These are phyloP conservation scores for Mylabris sibirica DNA, from an alignment of 2,888 invertebrate species.

Conservation along the genomic window DNA sequence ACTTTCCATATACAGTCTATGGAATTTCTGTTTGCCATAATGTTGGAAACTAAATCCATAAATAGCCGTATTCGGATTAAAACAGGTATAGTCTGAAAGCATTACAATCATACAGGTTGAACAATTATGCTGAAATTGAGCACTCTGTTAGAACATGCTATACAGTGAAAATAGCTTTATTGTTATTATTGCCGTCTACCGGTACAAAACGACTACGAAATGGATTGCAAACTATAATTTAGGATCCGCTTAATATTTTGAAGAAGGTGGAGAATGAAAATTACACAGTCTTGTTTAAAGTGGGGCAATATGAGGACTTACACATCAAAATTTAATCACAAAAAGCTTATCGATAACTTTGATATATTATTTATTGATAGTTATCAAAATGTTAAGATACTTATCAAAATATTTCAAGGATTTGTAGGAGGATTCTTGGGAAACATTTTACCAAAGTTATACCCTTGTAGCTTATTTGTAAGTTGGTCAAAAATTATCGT, in stretches of 20 bases:
- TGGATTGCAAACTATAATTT: neutral
- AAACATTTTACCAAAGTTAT: too few species aligned
- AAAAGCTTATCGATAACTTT: too few species aligned
- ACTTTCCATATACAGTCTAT: constrained; percentile 32
- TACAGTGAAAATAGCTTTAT: neutral
- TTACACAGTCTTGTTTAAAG: too few species aligned
- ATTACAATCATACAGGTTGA: constrained; percentile 1
- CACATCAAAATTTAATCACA: too few species aligned
- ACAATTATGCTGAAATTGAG: neutral
- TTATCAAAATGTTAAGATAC: too few species aligned
- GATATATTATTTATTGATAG: too few species aligned
- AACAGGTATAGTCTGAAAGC: neutral
- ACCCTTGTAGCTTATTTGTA: too few species aligned
- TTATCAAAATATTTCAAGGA: too few species aligned
- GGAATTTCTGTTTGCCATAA: constrained; percentile 31
- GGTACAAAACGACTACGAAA: neutral
- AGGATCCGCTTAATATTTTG: neutral
- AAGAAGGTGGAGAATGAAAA: too few species aligned
- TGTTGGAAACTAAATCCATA: constrained; percentile 7
- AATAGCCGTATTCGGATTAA: neutral
- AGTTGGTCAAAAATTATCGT: too few species aligned
- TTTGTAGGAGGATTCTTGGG: too few species aligned
- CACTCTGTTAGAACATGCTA: neutral
- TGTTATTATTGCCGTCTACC: neutral
- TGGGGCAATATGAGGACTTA: too few species aligned